These are phyloP conservation scores for Tenthredo notha DNA, from an alignment of 2,888 invertebrate species.

Conservation along the genomic window DNA sequence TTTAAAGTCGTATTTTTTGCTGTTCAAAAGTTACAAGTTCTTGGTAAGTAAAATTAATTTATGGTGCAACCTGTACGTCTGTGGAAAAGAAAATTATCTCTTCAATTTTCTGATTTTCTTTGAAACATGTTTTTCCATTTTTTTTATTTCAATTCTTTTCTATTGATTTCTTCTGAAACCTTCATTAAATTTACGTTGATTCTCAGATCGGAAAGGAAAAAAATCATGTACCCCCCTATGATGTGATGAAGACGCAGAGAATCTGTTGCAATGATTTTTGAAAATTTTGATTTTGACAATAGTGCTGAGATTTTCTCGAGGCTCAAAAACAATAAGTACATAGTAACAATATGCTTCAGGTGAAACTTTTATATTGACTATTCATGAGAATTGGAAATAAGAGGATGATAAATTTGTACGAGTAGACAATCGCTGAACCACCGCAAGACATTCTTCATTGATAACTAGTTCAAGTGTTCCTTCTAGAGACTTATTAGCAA, in stretches of 20 bases:
- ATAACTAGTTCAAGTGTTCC: constrained; percentile 41
- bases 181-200: not conserved
- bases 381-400: not conserved
- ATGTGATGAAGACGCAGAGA: not conserved
- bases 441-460: constrained; percentile 41
- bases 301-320: not conserved
- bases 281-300: not conserved
- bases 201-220: not conserved
- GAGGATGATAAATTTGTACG: constrained; percentile 13
- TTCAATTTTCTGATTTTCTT: not conserved
- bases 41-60: not conserved
- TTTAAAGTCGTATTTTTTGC: not conserved
- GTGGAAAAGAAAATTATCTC: not conserved
- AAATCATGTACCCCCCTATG: not conserved
- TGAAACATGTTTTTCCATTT: not conserved
- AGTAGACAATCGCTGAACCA: constrained; percentile 15
- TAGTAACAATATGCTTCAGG: not conserved
- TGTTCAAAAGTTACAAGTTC: not conserved
- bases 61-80: not conserved
- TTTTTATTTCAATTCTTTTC: not conserved
- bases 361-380: not conserved
- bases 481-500: constrained; percentile 34
- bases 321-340: not conserved
- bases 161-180: not conserved
- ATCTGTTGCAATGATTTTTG: not conserved